These are phyloP conservation scores for Miichthys miiuy DNA, from an alignment of 2,797 vertebrate species.

Conservation along the genomic window DNA sequence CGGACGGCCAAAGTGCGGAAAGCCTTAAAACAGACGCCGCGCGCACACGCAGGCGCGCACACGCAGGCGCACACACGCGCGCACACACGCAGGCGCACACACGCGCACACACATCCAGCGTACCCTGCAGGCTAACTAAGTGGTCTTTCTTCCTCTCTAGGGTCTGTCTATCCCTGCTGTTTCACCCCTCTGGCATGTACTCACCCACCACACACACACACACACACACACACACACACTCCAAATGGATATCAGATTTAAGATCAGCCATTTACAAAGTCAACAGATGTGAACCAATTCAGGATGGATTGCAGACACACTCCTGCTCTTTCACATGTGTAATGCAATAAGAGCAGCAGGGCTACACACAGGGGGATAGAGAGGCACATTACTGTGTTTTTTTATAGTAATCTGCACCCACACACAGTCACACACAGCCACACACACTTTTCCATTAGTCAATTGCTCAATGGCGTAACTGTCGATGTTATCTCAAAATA, in stretches of 20 bases:
- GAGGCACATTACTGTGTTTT: constrained; percentile 32
- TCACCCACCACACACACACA: constrained; percentile 8
- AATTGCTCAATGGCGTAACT: constrained; percentile 1
- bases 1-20: constrained; percentile 43
- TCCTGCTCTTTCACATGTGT: constrained; percentile 64
- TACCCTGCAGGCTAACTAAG: constrained; percentile 71
- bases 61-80: too few relatives aligned
- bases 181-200: constrained; percentile 52
- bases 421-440: constrained; percentile 27
- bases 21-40: constrained; percentile 29
- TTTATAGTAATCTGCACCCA: constrained; percentile 24
- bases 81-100: constrained; percentile 26
- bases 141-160: constrained; percentile 73
- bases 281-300: constrained; percentile 80
- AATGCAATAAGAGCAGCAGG: constrained; percentile 65
- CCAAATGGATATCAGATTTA: constrained; percentile 81
- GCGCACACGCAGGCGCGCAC: too few relatives aligned
- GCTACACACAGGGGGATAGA: constrained; percentile 37
- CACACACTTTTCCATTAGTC: constrained; percentile 36
- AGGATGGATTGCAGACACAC: constrained; percentile 73
- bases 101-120: constrained; percentile 19
- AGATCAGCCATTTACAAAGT: constrained; percentile 82
- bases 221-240: constrained; percentile 27
- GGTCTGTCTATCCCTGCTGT: constrained; percentile 69
- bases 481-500: constrained; percentile 9